Percentiles rank a stretch among this genome's conserved stretches.
Evolutionary conservation across 2,888 invertebrate genomes (phyloP).

Genomic region (Acanthoscelides obtectus): DNA sequence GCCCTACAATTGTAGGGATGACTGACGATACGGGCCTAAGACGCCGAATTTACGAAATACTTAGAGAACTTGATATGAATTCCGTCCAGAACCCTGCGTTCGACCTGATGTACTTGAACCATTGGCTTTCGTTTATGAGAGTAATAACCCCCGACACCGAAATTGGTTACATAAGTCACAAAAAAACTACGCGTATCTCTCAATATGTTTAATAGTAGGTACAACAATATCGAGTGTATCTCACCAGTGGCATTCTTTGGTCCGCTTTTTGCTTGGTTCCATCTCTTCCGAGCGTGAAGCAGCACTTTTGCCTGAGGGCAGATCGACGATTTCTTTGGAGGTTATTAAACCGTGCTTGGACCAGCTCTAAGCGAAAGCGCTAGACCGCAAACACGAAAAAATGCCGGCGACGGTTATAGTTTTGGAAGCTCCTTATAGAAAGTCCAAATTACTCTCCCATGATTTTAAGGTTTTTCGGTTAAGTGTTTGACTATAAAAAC

Average conservation of each 20-base stretch:
- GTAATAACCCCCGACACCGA: not conserved
- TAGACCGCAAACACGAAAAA: not conserved
- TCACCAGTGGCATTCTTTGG: not conserved
- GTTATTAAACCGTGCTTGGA: not conserved
- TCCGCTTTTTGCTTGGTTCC: not conserved
- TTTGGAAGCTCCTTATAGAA: not conserved
- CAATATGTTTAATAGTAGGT: not conserved
- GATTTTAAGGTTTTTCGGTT: not conserved
- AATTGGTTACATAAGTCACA: not conserved
- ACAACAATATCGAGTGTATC: not conserved
- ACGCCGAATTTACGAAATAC: no score
- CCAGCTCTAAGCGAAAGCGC: not conserved
- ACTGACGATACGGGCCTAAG: no score
- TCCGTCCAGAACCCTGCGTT: no score
- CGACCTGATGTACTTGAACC: no score
- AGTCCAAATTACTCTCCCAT: not conserved
- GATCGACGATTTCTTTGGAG: not conserved
- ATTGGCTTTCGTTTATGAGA: no score
- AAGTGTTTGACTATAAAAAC: no score
- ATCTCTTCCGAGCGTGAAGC: not conserved
- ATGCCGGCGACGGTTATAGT: not conserved
- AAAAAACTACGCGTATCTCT: not conserved
- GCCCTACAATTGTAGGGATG: no score
- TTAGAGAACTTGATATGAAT: no score
- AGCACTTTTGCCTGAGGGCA: not conserved